Conservation (phyloP, 1,140 invertebrate genomes). For the Drosophila persimilis region DNA sequence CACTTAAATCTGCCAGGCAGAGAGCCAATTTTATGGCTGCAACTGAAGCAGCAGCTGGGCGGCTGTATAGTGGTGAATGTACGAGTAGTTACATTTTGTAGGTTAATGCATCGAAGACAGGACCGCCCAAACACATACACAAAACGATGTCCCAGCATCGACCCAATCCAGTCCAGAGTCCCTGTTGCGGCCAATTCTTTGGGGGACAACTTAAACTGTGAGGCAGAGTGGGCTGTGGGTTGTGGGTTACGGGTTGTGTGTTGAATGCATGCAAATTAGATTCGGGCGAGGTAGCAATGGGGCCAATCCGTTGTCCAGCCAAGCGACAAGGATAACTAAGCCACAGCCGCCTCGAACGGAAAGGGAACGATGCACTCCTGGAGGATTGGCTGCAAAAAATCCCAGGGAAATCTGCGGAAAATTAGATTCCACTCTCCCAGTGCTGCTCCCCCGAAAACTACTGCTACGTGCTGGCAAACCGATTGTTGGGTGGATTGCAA, state of each 20-base stretch:
- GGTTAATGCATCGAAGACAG: slow-evolving; percentile 65
- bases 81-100: slow-evolving; percentile 35
- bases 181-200: slow-evolving; percentile 22
- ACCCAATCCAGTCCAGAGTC: slow-evolving; percentile 5
- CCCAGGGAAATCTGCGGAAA: slow-evolving; percentile 65
- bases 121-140: slow-evolving; percentile 16
- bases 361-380: slow-evolving; percentile 12
- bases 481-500: slow-evolving; percentile 12
- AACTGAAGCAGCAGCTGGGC: slow-evolving; percentile 12
- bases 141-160: slow-evolving; percentile 16
- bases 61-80: too few species aligned
- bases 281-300: slow-evolving; percentile 45
- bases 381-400: slow-evolving; percentile 44
- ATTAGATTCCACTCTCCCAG: slow-evolving; percentile 52
- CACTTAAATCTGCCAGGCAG: slow-evolving; percentile 35
- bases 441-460: slow-evolving; percentile 17
- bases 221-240: neutral
- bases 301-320: slow-evolving; percentile 39
- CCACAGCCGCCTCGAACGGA: slow-evolving; percentile 19
- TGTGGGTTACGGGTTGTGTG: too few species aligned
- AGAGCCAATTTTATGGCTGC: slow-evolving; percentile 36
- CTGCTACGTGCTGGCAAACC: slow-evolving; percentile 35
- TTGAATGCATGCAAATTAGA: slow-evolving; percentile 61
- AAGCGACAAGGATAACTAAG: slow-evolving; percentile 59
- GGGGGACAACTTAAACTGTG: slow-evolving; percentile 36